phyloP scores from a whole-genome alignment of 2,113 vertebrate species.

The Labeo rohita region DNA sequence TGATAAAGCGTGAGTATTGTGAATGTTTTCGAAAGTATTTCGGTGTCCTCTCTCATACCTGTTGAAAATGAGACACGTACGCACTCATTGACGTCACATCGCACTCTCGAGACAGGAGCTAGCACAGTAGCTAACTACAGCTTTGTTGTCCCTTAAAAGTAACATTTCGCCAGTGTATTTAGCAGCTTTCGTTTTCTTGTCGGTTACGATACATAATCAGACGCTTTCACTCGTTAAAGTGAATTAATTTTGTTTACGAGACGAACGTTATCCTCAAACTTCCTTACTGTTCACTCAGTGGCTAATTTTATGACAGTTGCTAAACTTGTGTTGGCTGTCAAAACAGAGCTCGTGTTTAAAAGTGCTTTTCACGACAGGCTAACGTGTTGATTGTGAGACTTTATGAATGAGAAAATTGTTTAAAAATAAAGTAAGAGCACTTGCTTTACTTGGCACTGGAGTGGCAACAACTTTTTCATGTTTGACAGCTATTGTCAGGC shows the following conservation, averaged over 20 bases:
- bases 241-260: background rate
- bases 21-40: slow-evolving; percentile 39
- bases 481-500: background rate
- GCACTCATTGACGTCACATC: slow-evolving; percentile 79
- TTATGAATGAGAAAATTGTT: background rate
- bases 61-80: slow-evolving; percentile 80
- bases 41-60: slow-evolving; percentile 65
- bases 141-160: slow-evolving; percentile 22
- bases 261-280: background rate
- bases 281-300: background rate
- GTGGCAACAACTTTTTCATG: background rate
- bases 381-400: background rate
- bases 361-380: background rate
- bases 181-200: background rate
- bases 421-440: background rate
- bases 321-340: slow-evolving; percentile 36
- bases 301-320: slow-evolving; percentile 41
- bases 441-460: background rate
- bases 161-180: background rate
- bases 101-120: slow-evolving; percentile 68
- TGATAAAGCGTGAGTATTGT: slow-evolving; percentile 96
- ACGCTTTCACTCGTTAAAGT: background rate
- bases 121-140: slow-evolving; percentile 64
- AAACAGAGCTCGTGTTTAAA: background rate
- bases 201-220: background rate